Evolutionary conservation across 2,888 invertebrate species (phyloP).

Genomic region (Drosophila sordidula): DNA sequence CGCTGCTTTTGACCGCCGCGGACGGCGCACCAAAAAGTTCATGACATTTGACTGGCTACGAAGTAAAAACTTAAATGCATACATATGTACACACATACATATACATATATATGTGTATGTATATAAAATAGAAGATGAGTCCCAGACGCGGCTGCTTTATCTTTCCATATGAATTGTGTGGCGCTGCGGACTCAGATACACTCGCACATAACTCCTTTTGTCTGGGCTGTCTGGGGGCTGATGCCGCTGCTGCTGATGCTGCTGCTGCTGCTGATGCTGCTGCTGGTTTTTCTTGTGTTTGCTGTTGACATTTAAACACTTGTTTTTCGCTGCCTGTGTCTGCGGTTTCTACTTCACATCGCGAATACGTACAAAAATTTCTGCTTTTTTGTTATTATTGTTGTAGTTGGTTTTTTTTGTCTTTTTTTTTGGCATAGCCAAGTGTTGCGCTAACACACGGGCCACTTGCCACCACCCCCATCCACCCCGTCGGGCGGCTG

Average conservation of each 20-base stretch:
- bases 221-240: constrained; percentile 23
- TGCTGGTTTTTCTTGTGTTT: constrained; percentile 64
- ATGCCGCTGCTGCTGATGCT: constrained; percentile 11
- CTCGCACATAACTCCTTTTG: constrained; percentile 53
- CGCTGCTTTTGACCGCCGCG: constrained; percentile 36
- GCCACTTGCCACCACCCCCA: constrained; percentile 24
- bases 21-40: constrained; percentile 46
- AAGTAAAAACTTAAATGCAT: constrained; percentile 3
- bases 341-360: constrained; percentile 66
- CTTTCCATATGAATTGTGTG: constrained; percentile 66
- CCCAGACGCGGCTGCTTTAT: constrained; percentile 43
- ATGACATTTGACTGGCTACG: constrained; percentile 56
- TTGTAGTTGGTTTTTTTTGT: constrained; percentile 16
- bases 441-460: constrained; percentile 77
- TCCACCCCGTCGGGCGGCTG: background rate
- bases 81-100: background rate
- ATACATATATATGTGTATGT: background rate
- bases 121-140: constrained; percentile 65
- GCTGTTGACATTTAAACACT: constrained; percentile 77
- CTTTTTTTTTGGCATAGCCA: constrained; percentile 52
- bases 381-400: constrained; percentile 11
- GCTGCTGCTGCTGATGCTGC: constrained; percentile 36
- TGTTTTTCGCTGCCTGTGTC: constrained; percentile 59
- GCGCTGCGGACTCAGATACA: constrained; percentile 42
- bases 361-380: constrained; percentile 56